Evolutionary conservation across 2,797 vertebrate species (phyloP), one percentile per base, ranked within the genome.

Genomic region (Acanthopagrus latus): DNA sequence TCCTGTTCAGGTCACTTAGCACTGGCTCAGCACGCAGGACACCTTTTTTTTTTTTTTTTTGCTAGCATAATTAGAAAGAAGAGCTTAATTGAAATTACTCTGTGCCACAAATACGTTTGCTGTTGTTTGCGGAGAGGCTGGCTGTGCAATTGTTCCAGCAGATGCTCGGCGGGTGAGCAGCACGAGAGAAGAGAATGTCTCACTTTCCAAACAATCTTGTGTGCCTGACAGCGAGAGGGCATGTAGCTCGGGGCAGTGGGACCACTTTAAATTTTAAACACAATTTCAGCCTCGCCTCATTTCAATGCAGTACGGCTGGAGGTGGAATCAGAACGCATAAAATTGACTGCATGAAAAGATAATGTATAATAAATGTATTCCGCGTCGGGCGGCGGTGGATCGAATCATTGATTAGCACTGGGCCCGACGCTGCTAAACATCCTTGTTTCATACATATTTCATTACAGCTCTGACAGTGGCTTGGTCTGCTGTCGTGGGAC

Each of bases 371-470:
- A 91, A 92, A 94, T 95, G 88, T 82, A 91, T 91, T 91, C 89
- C 44, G 58, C 56, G 57, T 78, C 74, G 82, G 77, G 76, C 50
- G 58, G 78, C 78, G 51, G 65, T 86, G 83, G 90, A 94, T 95
- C 86, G 84, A 94, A 94, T 88, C 88, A 94, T 95, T 94, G 93
- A 95, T 95, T 94, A 90, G 87, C 74, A 68, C 74, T 65, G 29
- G 59, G 78, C 70, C 63, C 44, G 74, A 33, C 21, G 56, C 74
- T 63, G 87, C 88, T 91, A 89, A 93, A 91, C 89, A 94, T 92
- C 91, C 89, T 82, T 82, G 87, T 94, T 94, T 93, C 94, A 95
- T 96, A 88, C 93, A 96, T 95, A 95, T 95, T 95, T 95, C 90
- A 96, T 96, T 67, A 83, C 50, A 69, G 74, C 69, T 71, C 79